Evolutionary conservation across 2,113 vertebrate species (phyloP).

Genomic region (Orcinus orca): DNA sequence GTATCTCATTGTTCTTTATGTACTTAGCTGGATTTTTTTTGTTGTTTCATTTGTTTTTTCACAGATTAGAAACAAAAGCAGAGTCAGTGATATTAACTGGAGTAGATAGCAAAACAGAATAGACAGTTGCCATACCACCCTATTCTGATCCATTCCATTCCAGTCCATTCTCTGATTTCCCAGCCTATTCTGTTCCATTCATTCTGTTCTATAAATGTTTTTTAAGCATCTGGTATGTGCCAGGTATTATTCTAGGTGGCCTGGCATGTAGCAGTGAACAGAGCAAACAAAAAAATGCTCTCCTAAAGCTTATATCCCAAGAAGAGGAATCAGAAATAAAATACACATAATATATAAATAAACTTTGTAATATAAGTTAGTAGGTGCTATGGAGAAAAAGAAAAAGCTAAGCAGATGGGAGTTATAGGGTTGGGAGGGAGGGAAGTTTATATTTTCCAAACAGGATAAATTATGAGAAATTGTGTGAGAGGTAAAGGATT

Average conservation of each 20-base stretch:
- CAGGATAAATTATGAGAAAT: neutral
- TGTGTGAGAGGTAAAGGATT: neutral
- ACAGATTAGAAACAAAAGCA: neutral
- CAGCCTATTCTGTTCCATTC: neutral
- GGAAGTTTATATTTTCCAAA: neutral
- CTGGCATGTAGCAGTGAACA: neutral
- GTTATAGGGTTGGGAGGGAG: neutral
- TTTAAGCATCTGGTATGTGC: neutral
- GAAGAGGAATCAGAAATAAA: neutral
- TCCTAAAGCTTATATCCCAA: neutral
- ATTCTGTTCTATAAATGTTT: neutral
- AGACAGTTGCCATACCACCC: neutral
- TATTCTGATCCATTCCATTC: neutral
- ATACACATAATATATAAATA: neutral
- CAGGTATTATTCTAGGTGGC: neutral
- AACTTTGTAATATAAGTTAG: neutral
- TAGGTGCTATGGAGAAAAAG: neutral
- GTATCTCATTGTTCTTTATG: neutral
- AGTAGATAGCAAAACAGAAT: neutral
- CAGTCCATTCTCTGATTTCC: neutral
- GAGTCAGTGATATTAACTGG: neutral
- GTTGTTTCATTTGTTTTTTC: neutral
- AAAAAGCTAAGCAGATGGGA: neutral
- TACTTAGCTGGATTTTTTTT: neutral
- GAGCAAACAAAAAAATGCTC: neutral